These are phyloP conservation scores for Mola mola DNA, from an alignment of 2,113 vertebrate species.

Conservation along the genomic window DNA sequence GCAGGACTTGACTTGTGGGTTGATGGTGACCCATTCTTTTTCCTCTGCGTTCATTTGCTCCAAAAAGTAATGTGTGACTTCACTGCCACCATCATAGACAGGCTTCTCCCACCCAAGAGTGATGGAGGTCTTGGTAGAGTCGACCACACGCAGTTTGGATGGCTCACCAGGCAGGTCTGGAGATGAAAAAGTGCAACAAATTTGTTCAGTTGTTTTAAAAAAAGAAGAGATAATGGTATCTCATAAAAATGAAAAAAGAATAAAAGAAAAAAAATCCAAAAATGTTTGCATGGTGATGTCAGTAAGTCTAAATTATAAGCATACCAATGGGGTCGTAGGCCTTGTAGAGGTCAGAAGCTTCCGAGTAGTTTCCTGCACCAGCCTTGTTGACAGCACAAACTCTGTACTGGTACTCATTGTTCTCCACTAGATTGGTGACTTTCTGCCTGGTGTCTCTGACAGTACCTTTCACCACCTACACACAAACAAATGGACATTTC, in stretches of 20 bases:
- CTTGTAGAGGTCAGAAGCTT: constrained; percentile 92
- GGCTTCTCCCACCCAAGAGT: constrained; percentile 95
- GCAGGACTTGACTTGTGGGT: constrained; percentile 91
- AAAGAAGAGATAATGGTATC: no score
- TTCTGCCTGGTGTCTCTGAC: constrained; percentile 97
- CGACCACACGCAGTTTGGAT: constrained; percentile 91
- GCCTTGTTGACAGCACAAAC: constrained; percentile 96
- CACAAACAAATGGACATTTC: neutral
- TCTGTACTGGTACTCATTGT: constrained; percentile 92
- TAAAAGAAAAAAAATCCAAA: neutral
- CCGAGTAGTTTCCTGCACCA: constrained; percentile 93
- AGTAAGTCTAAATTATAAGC: constrained; percentile 3
- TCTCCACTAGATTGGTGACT: constrained; percentile 89
- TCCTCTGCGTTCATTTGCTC: constrained; percentile 91
- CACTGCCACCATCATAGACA: constrained; percentile 95
- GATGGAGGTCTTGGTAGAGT: constrained; percentile 96
- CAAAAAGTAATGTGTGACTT: constrained; percentile 89
- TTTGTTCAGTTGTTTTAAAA: neutral
- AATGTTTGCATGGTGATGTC: neutral
- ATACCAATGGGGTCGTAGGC: constrained; percentile 94
- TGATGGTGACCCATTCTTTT: constrained; percentile 91
- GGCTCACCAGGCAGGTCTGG: constrained; percentile 94
- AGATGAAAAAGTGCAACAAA: constrained; percentile 30
- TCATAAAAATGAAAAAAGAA: no score
- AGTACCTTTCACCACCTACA: constrained; percentile 89